A percentile compares a stretch with the other conserved stretches of the same genome.
Evolutionary conservation across 2,888 invertebrate genomes (phyloP).

Genomic region (Chaetogeoica ovagalla): DNA sequence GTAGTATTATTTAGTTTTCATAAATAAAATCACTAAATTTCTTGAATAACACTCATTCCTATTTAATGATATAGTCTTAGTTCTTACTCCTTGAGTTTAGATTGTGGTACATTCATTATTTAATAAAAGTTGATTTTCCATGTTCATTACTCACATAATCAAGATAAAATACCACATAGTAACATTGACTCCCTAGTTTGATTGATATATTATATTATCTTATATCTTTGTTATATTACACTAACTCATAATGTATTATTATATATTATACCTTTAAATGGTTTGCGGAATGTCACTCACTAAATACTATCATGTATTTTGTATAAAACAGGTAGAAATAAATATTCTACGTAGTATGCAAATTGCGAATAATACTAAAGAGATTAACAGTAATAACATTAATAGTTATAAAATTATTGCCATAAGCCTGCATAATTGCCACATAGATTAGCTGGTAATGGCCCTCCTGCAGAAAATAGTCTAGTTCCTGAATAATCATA

Average conservation of each 20-base stretch:
- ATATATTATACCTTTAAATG: background rate
- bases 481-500: slow-evolving; percentile 90
- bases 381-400: background rate
- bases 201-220: background rate
- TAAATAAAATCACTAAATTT: background rate
- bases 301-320: slow-evolving; percentile 17
- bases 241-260: too few relatives aligned
- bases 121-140: background rate
- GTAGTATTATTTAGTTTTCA: background rate
- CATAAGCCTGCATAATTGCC: slow-evolving; percentile 95
- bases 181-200: background rate
- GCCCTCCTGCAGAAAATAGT: slow-evolving; percentile 93
- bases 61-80: slow-evolving; percentile 23
- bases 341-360: slow-evolving; percentile 12
- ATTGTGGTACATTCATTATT: background rate
- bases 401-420: slow-evolving; percentile 63
- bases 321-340: background rate
- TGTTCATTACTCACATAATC: slow-evolving; percentile 1
- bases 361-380: background rate
- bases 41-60: slow-evolving; percentile 34
- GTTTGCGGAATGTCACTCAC: background rate
- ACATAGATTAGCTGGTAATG: slow-evolving; percentile 84
- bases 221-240: too few relatives aligned
- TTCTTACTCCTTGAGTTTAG: slow-evolving; percentile 27
- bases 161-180: background rate